Conservation (phyloP, 2,797 vertebrate species). For the Merluccius polli region DNA sequence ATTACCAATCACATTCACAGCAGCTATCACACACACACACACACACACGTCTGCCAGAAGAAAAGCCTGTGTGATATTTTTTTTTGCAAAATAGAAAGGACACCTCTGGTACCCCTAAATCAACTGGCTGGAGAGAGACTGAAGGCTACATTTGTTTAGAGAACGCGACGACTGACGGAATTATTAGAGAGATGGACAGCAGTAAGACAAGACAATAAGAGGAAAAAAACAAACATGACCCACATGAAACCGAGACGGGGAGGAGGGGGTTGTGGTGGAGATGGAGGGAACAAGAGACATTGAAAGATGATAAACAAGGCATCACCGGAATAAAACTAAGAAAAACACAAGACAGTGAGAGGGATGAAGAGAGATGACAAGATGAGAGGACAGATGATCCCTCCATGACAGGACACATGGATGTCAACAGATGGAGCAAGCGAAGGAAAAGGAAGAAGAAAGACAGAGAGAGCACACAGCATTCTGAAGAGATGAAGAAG, state of each 20-base stretch:
- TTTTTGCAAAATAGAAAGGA: neutral
- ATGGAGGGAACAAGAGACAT: neutral
- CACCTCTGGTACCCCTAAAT: neutral
- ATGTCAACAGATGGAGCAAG: neutral
- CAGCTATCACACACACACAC: slow-evolving; percentile 10
- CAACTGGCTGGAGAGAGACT: neutral
- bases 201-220: neutral
- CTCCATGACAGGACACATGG: neutral
- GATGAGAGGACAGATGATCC: neutral
- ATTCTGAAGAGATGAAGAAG: slow-evolving; percentile 15
- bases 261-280: neutral
- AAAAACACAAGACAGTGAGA: neutral
- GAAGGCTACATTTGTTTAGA: neutral
- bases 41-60: neutral
- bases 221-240: neutral
- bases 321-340: neutral
- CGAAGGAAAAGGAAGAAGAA: slow-evolving; percentile 60
- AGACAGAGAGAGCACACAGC: slow-evolving; percentile 38
- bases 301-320: neutral
- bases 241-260: neutral
- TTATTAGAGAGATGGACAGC: too few species aligned
- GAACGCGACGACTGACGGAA: too few species aligned
- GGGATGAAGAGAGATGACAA: neutral
- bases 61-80: neutral
- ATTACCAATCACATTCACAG: neutral